A percentile compares a stretch with the other conserved stretches of the same genome.
These are phyloP conservation scores for Drosophila meridiana DNA, from an alignment of 2,888 invertebrate species.

Conservation along the genomic window DNA sequence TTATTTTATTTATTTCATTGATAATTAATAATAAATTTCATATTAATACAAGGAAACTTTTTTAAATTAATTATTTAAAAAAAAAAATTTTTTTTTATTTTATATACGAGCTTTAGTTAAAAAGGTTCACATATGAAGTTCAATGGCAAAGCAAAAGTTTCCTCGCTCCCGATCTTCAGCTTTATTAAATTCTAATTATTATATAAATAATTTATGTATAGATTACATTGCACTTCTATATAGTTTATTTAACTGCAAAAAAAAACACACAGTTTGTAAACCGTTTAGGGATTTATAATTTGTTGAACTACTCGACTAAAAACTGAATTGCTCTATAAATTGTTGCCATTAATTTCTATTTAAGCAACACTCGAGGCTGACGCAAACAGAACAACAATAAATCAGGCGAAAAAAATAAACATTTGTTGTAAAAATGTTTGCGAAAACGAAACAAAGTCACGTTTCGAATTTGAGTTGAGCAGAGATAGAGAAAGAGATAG, in stretches of 20 bases:
- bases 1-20: too few relatives aligned
- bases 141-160: background rate
- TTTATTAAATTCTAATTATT: background rate
- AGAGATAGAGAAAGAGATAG: slow-evolving; percentile 4
- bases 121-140: background rate
- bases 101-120: background rate
- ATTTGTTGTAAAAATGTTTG: slow-evolving; percentile 23
- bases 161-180: too few relatives aligned
- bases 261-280: background rate
- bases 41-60: too few relatives aligned
- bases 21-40: too few relatives aligned
- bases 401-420: slow-evolving; percentile 19
- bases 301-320: slow-evolving; percentile 15
- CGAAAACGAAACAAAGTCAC: slow-evolving; percentile 35
- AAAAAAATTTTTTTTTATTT: background rate
- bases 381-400: slow-evolving; percentile 38
- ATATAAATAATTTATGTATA: background rate
- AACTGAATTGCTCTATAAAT: slow-evolving; percentile 41
- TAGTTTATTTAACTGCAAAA: background rate
- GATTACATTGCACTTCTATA: background rate
- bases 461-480: slow-evolving; percentile 31
- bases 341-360: slow-evolving; percentile 47
- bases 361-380: slow-evolving; percentile 50
- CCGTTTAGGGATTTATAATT: slow-evolving; percentile 13
- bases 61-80: too few relatives aligned